Evolutionary conservation across 2,888 invertebrate species (phyloP).

Genomic region (Xestoiulus laeticollis): DNA sequence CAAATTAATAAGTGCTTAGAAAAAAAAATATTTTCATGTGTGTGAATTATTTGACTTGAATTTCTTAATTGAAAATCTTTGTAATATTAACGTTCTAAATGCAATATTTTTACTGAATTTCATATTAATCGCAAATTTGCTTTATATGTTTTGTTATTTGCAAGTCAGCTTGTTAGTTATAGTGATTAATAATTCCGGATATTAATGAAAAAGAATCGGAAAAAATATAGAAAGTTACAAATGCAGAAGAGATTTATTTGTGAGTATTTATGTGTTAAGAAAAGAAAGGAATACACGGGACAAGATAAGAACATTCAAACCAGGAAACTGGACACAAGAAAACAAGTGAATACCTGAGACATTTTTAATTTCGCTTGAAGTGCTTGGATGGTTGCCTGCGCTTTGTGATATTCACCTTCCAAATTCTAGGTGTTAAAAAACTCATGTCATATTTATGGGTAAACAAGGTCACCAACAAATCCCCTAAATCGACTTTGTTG

Average conservation of each 20-base stretch:
- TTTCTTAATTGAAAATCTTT: too few relatives aligned
- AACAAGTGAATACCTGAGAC: conserved; percentile 45
- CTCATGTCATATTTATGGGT: not conserved
- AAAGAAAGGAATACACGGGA: not conserved
- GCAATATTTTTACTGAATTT: not conserved
- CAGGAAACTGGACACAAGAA: not conserved
- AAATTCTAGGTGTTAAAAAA: conserved; percentile 42
- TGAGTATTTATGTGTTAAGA: not conserved
- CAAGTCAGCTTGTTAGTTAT: not conserved
- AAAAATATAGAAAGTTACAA: not conserved
- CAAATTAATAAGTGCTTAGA: too few relatives aligned
- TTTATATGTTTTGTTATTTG: not conserved
- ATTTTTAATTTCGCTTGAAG: conserved; percentile 41
- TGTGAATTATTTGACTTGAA: too few relatives aligned
- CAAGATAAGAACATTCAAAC: conserved; percentile 13
- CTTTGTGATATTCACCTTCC: conserved; percentile 2
- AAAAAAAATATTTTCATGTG: too few relatives aligned
- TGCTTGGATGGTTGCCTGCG: conserved; percentile 27
- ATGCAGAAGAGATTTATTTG: not conserved
- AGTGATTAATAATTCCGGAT: not conserved
- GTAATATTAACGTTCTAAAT: too few relatives aligned
- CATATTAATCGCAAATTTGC: not conserved
- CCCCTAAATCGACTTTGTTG: not conserved
- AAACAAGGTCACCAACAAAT: not conserved
- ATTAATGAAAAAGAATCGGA: not conserved